These are phyloP conservation scores for Piprites chloris DNA, from an alignment of 2,113 vertebrate genomes.

Conservation along the genomic window DNA sequence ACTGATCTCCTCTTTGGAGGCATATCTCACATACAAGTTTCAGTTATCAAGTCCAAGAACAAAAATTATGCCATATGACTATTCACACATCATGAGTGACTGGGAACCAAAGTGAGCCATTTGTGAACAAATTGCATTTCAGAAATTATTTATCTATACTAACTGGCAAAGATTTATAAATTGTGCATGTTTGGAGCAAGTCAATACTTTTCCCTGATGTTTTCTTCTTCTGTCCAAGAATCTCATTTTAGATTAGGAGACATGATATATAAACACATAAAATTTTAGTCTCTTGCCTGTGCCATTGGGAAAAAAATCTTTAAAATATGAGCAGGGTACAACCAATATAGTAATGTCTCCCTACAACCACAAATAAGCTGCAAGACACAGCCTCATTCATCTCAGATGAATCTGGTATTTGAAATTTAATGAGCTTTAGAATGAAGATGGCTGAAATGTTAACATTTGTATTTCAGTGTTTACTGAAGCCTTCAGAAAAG, in stretches of 20 bases:
- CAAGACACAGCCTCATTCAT: background rate
- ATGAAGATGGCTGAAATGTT: background rate
- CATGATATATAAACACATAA: constrained; percentile 4
- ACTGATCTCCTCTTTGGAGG: background rate
- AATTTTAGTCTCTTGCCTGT: background rate
- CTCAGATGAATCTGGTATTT: background rate
- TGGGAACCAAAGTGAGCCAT: background rate
- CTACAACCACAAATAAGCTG: background rate
- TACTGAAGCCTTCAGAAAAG: background rate
- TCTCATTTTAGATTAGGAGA: background rate
- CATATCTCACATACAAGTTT: background rate
- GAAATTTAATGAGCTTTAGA: background rate
- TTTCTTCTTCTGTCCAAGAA: constrained; percentile 9
- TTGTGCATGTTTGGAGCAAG: background rate
- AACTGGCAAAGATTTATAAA: constrained; percentile 22
- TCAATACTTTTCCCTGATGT: background rate
- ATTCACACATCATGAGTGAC: background rate
- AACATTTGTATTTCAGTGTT: background rate
- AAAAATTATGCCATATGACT: background rate
- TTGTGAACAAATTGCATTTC: constrained; percentile 32
- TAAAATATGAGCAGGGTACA: background rate
- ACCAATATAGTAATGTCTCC: background rate
- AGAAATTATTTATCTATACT: constrained; percentile 34
- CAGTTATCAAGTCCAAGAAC: background rate
- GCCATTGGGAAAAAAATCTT: background rate